Conservation (phyloP, 2,888 invertebrate genomes). For the Patella pellucida region DNA sequence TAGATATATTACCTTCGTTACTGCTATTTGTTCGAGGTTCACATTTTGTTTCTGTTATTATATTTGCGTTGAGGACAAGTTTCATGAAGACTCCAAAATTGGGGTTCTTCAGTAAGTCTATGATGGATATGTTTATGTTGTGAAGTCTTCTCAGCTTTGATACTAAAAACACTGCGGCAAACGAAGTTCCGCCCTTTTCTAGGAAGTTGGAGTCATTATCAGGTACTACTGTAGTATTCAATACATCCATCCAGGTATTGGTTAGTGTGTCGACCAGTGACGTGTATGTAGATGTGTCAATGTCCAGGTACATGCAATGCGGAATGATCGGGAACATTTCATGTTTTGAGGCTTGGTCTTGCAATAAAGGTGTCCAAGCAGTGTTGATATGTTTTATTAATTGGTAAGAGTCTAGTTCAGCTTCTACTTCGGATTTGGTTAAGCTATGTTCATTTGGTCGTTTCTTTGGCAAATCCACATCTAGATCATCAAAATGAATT, state of each 20-base stretch:
- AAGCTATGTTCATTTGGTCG: too few relatives aligned
- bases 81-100: background rate
- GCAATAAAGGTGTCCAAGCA: background rate
- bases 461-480: background rate
- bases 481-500: background rate
- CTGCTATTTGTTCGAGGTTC: background rate
- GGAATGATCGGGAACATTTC: background rate
- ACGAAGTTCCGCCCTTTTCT: background rate
- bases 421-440: too few relatives aligned
- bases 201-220: background rate
- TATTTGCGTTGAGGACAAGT: background rate
- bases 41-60: background rate
- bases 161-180: background rate
- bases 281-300: background rate
- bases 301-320: background rate
- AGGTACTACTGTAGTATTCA: background rate
- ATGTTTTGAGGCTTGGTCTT: background rate
- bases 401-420: too few relatives aligned
- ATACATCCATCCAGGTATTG: background rate
- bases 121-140: background rate
- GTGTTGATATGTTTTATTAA: background rate
- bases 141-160: background rate
- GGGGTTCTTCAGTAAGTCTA: background rate
- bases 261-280: background rate
- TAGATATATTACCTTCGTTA: background rate